A percentile compares a stretch with the other conserved stretches of the same genome.
Conservation (phyloP, 2,888 invertebrate genomes). For the Netelia fuscicornis region DNA sequence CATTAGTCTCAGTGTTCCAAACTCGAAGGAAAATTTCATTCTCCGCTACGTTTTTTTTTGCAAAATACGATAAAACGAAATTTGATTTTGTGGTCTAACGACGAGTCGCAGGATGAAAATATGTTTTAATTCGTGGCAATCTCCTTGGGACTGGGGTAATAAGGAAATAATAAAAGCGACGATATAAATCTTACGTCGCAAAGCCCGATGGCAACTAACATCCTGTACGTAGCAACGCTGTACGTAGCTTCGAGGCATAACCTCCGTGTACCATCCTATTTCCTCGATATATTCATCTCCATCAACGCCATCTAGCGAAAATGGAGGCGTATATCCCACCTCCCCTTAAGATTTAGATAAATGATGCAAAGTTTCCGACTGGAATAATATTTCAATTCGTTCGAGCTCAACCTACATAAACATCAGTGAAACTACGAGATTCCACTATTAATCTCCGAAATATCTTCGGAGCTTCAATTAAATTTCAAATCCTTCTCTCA, state of each 20-base stretch:
- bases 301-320: conserved; percentile 35
- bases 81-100: too few species aligned
- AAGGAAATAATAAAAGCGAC: not conserved
- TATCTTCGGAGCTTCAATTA: conserved; percentile 42
- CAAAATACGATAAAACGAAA: too few species aligned
- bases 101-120: not conserved
- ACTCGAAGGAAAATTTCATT: not conserved
- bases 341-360: conserved; percentile 48
- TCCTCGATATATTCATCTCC: conserved; percentile 47
- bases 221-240: not conserved
- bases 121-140: conserved; percentile 17
- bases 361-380: conserved; percentile 46
- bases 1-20: conserved; percentile 57
- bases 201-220: not conserved
- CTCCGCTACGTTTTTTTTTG: not conserved
- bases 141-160: not conserved
- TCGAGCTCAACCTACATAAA: not conserved
- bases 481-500: conserved; percentile 22
- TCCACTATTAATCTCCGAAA: conserved; percentile 46
- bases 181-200: not conserved
- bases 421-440: conserved; percentile 11
- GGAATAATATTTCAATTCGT: conserved; percentile 56
- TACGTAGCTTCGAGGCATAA: conserved; percentile 1
- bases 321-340: not conserved
- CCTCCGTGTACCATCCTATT: not conserved